Evolutionary conservation across 2,797 vertebrate species (phyloP).

Genomic region (Linurgus olivaceus): DNA sequence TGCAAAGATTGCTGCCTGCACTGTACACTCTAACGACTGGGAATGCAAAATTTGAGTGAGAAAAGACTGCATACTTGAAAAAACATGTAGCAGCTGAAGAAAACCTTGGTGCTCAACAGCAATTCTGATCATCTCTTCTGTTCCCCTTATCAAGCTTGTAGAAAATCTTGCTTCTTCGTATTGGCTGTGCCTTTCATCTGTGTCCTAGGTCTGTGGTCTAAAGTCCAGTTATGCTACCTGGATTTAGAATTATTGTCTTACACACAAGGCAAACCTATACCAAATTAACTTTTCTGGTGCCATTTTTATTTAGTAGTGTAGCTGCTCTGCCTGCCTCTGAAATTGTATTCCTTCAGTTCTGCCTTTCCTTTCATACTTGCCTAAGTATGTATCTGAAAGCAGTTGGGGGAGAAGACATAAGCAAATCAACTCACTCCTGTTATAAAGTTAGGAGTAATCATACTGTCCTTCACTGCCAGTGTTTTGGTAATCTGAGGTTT

Average conservation of each 20-base stretch:
- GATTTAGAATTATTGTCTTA: not conserved
- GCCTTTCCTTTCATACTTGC: not conserved
- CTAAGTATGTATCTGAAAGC: not conserved
- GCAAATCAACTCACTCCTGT: not conserved
- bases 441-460: not conserved
- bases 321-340: not conserved
- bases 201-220: not conserved
- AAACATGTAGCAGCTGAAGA: not conserved
- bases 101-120: not conserved
- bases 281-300: not conserved
- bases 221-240: not conserved
- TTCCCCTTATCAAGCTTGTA: not conserved
- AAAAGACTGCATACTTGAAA: not conserved
- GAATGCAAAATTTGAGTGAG: not conserved
- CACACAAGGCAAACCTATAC: not conserved
- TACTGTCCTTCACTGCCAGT: not conserved
- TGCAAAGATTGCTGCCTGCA: not conserved
- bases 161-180: not conserved
- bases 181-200: not conserved
- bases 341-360: not conserved
- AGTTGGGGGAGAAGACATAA: rapidly evolving
- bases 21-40: not conserved
- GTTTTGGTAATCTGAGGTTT: not conserved
- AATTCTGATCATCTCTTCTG: not conserved
- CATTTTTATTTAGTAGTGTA: not conserved